These are phyloP conservation scores for Polyommatus iphigenia DNA, from an alignment of 2,888 invertebrate genomes.

Conservation along the genomic window DNA sequence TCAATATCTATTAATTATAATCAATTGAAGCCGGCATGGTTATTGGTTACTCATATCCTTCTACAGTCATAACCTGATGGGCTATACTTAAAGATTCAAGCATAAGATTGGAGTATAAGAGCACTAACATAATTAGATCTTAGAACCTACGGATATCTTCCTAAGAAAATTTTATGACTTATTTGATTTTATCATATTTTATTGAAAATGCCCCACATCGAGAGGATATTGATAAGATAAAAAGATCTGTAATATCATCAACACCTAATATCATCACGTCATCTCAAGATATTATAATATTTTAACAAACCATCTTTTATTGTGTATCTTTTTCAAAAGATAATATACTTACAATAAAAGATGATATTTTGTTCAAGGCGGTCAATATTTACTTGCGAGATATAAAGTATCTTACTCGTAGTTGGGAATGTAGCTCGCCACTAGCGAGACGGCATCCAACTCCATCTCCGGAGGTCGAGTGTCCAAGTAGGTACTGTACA, in stretches of 20 bases:
- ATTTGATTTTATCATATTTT: no score
- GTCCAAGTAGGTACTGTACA: conserved; percentile 82
- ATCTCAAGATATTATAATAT: background rate
- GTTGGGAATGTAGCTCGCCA: conserved; percentile 44
- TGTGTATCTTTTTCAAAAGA: no score
- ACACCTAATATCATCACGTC: background rate
- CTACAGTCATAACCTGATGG: no score
- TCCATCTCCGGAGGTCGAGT: conserved; percentile 85
- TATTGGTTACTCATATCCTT: no score
- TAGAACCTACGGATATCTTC: no score
- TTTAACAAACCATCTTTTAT: background rate
- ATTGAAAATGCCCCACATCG: background rate
- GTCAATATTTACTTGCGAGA: background rate
- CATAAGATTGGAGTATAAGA: no score
- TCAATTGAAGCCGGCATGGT: no score
- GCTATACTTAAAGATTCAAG: no score
- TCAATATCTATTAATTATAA: no score
- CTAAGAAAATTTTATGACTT: background rate
- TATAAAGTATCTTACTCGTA: conserved; percentile 43
- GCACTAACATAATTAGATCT: no score
- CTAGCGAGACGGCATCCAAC: conserved; percentile 78
- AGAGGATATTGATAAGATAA: background rate
- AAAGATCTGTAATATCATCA: background rate
- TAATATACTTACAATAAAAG: no score
- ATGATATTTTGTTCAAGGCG: no score